Evolutionary conservation across 2,797 vertebrate genomes (phyloP).

Genomic region (Urosaurus nigricauda): DNA sequence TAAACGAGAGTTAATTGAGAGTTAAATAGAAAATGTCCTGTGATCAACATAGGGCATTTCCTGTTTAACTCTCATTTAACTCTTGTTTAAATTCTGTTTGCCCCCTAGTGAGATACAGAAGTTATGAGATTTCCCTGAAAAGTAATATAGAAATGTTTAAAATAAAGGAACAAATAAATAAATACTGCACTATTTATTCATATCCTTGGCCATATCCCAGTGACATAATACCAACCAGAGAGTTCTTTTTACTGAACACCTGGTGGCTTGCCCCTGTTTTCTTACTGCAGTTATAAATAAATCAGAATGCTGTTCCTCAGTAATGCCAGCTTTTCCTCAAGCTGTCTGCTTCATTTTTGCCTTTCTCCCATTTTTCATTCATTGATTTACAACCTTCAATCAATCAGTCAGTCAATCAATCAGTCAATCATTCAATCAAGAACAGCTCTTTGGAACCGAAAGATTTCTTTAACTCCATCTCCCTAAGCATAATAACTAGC

Average conservation of each 20-base stretch:
- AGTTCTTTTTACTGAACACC: background rate
- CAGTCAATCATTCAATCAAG: too few relatives aligned
- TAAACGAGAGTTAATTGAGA: too few relatives aligned
- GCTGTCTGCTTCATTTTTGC: background rate
- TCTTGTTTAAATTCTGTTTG: too few relatives aligned
- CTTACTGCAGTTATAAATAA: background rate
- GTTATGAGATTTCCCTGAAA: background rate
- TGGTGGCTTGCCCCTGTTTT: background rate
- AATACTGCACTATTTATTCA: background rate
- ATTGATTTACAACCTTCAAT: background rate
- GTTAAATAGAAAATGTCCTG: too few relatives aligned
- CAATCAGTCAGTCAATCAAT: background rate
- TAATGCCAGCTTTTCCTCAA: background rate
- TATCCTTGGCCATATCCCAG: background rate
- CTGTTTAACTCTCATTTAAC: too few relatives aligned
- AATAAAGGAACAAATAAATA: background rate
- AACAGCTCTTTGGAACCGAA: background rate
- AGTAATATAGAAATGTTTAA: background rate
- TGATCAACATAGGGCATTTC: too few relatives aligned
- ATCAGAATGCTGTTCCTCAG: background rate
- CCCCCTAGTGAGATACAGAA: too few relatives aligned
- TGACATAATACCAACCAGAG: background rate
- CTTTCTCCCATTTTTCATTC: background rate
- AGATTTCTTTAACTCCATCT: background rate
- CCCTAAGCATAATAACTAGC: background rate